Conservation (phyloP, 2,888 invertebrate genomes). For the Pycnomerus fuliginosus region DNA sequence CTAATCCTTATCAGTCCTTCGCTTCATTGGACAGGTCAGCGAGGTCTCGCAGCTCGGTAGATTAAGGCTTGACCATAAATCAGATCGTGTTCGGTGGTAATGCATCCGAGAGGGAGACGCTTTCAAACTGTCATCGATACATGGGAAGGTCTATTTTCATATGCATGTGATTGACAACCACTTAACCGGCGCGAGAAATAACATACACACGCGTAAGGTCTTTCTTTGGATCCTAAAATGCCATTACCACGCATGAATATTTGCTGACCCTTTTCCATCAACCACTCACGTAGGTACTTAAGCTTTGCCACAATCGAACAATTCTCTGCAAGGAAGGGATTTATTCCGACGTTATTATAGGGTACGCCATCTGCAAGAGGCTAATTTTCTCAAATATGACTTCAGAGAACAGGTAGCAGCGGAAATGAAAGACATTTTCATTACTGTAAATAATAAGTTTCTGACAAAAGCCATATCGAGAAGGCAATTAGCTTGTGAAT, state of each 20-base stretch:
- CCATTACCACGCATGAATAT: conserved; percentile 30
- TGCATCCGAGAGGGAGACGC: conserved; percentile 19
- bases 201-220: conserved; percentile 23
- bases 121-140: conserved; percentile 31
- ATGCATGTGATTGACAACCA: conserved; percentile 39
- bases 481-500: no score
- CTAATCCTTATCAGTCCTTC: conserved; percentile 50
- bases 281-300: no score
- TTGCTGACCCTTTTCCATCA: conserved; percentile 27
- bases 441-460: no score
- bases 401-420: no score
- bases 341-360: no score
- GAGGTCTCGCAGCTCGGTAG: conserved; percentile 42
- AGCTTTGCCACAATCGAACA: no score
- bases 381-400: no score
- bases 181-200: conserved; percentile 35
- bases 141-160: conserved; percentile 18
- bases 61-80: conserved; percentile 48
- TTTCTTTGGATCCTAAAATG: no score
- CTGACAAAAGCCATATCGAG: no score
- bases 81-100: conserved; percentile 30
- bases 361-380: no score
- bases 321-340: no score
- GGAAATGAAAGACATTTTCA: no score
- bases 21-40: conserved; percentile 51